Conservation (phyloP, 2,113 vertebrate genomes). For the Thinocorus orbignyianus region DNA sequence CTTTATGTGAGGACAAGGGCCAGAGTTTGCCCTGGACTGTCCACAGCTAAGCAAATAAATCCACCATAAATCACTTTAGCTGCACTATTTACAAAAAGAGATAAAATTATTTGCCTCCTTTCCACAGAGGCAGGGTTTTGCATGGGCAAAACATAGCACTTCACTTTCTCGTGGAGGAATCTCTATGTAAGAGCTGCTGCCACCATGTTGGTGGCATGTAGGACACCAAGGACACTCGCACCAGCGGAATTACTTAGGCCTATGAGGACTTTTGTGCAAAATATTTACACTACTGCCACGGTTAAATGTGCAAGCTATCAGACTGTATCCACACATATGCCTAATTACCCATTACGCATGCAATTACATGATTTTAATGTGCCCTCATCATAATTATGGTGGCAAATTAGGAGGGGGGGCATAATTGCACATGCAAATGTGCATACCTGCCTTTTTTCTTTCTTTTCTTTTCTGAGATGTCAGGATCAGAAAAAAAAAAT, state of each 20-base stretch:
- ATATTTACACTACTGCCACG: neutral
- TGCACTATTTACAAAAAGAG: rapidly evolving
- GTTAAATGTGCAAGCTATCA: neutral
- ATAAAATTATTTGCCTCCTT: neutral
- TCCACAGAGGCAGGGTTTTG: neutral
- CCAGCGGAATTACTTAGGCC: neutral
- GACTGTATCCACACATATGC: neutral
- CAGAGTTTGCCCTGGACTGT: neutral
- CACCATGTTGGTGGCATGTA: rapidly evolving
- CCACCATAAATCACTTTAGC: neutral
- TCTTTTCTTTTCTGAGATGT: neutral
- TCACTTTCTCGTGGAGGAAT: neutral
- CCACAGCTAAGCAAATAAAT: neutral
- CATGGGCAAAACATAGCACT: rapidly evolving
- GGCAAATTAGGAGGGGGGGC: neutral
- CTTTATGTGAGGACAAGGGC: rapidly evolving
- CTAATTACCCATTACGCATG: neutral
- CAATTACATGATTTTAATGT: slow-evolving; percentile 8
- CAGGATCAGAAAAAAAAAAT: neutral
- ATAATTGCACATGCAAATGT: neutral
- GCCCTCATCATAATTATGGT: neutral
- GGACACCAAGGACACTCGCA: neutral
- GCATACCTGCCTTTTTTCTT: neutral
- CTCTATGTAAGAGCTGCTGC: rapidly evolving
- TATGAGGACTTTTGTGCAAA: neutral